Evolutionary conservation across 2,888 invertebrate genomes (phyloP), one percentile per base, ranked within the genome.

Genomic region (Trachelus stipa): DNA sequence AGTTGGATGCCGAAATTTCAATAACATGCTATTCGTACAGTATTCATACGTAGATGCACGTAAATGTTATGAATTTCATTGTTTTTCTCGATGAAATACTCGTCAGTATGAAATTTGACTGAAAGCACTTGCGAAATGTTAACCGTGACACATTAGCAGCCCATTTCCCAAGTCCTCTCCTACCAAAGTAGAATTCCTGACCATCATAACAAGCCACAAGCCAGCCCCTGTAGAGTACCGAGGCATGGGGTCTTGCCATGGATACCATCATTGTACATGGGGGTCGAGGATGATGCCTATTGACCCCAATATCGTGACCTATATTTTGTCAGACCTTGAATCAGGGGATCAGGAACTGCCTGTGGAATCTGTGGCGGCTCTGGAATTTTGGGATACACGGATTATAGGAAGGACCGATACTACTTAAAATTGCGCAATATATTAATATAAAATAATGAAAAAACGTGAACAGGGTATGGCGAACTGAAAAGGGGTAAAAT

Each of bases 221-320:
- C 23, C 23, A 56, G 56, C 56, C 56, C 23, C 56, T 56, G 23
- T 9, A 56, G 56, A 23, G 56, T 56, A 56, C 23, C 56, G 23
- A 56, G 56, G 56, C 1, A 15, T 69, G 77, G 71, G 79, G 82
- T 79, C 83, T 83, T 82, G 79, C 81, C 81, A 81, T 80, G 79
- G 77, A 79, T 76, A 75, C 79, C 80, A 79, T 83, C 83, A 79
- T 76, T 79, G 78, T 79, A 81, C 75, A 75, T 73, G 68, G 77
- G 76, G 80, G 77, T 37, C 15, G 15, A 69, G 37, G 34, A 75
- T 73, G 76, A 73, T 76, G 77, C 79, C 77, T 77, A 79, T 77
- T 84, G 84, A 82, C 83, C 84, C 76, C 79, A 82, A 84, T 84
- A 83, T 37, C 78, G 40, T 83, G 84, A 83, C 84, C 84, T 31